Conservation (phyloP, 2,113 vertebrate species). For the Corapipo altera region DNA sequence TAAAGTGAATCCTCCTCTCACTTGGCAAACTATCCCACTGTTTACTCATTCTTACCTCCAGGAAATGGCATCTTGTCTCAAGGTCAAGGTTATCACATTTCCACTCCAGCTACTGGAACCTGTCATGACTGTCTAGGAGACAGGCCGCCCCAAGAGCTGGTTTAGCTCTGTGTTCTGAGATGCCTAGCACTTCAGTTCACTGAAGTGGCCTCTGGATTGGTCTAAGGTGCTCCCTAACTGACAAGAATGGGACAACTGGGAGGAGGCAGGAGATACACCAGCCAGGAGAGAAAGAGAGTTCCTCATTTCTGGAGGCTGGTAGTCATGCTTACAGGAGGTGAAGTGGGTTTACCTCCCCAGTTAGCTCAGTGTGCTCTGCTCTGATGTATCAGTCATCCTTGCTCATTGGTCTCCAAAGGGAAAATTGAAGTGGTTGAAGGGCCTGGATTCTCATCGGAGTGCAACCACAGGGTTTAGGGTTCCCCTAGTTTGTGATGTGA, state of each 20-base stretch:
- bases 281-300: neutral
- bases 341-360: neutral
- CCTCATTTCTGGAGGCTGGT: neutral
- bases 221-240: neutral
- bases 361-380: neutral
- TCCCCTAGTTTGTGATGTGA: neutral
- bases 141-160: neutral
- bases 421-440: neutral
- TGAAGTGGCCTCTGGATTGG: neutral
- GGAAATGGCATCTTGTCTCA: conserved; percentile 42
- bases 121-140: neutral
- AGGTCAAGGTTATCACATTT: conserved; percentile 23
- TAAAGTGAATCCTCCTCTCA: conserved; percentile 37
- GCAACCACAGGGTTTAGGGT: too few species aligned
- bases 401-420: neutral
- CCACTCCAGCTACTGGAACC: conserved; percentile 1
- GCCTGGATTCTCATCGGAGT: accelerated
- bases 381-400: neutral
- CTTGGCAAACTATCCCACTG: conserved; percentile 7
- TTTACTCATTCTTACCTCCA: conserved; percentile 34
- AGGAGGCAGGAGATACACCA: neutral
- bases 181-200: neutral
- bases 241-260: neutral
- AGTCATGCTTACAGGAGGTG: neutral
- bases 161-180: neutral